A percentile compares a stretch with the other conserved stretches of the same genome.
These are phyloP conservation scores for Lagopus leucura DNA, from an alignment of 2,113 vertebrate genomes.

Conservation along the genomic window DNA sequence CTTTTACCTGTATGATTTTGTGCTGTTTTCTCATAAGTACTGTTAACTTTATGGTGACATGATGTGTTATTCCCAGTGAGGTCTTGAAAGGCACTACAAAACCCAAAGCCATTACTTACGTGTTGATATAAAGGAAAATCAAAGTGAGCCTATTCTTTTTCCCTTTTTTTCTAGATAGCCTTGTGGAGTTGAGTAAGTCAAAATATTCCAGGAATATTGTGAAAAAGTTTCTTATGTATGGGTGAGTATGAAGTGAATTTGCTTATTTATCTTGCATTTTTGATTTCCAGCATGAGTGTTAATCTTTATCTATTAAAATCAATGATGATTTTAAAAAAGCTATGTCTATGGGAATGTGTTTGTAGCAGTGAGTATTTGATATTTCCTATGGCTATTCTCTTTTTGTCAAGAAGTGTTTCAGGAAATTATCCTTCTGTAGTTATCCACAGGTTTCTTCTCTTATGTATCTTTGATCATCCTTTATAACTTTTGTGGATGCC, in stretches of 20 bases:
- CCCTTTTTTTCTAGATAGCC: slow-evolving; percentile 78
- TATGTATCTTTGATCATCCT: not conserved
- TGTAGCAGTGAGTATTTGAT: not conserved
- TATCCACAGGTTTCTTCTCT: not conserved
- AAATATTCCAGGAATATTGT: slow-evolving; percentile 94
- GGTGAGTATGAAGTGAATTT: slow-evolving; percentile 79
- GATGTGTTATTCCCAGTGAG: not conserved
- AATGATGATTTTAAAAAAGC: not conserved
- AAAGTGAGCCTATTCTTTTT: not conserved
- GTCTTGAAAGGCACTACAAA: not conserved
- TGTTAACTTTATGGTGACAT: not conserved
- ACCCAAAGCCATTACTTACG: too few relatives aligned
- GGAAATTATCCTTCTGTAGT: not conserved
- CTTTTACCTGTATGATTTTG: not conserved
- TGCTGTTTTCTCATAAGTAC: not conserved
- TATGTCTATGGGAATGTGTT: not conserved
- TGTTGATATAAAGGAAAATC: not conserved
- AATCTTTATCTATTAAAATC: not conserved
- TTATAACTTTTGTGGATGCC: not conserved
- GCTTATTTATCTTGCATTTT: not conserved
- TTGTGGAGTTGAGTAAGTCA: slow-evolving; percentile 89
- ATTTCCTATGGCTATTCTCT: not conserved
- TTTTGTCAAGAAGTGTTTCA: not conserved
- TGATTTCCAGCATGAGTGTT: not conserved
- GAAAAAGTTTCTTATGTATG: slow-evolving; percentile 96